A percentile compares a stretch with the other conserved stretches of the same genome.
Conservation (phyloP, 1,140 invertebrate genomes). For the Lerema accius region DNA sequence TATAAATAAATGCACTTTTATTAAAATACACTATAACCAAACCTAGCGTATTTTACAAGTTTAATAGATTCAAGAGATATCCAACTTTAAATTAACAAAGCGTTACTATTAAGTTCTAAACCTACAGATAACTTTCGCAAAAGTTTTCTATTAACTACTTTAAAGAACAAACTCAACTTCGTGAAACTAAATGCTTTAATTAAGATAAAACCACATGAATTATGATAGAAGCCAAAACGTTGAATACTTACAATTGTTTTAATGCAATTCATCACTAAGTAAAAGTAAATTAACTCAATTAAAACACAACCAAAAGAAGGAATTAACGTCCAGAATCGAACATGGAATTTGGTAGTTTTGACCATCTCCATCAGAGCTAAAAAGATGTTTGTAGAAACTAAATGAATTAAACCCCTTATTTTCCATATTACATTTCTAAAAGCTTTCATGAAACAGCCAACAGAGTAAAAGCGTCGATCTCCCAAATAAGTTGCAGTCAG, state of each 20-base stretch:
- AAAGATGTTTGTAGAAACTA: neutral
- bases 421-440: conserved; percentile 7
- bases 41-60: too few relatives aligned
- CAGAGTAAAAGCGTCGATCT: conserved; percentile 26
- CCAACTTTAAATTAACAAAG: neutral
- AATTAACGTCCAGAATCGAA: too few relatives aligned
- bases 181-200: neutral
- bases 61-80: neutral
- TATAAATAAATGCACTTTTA: too few relatives aligned
- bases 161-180: neutral
- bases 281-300: too few relatives aligned
- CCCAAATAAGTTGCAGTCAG: conserved; percentile 28
- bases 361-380: too few relatives aligned
- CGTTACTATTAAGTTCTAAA: neutral
- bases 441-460: conserved; percentile 21
- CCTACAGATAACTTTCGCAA: neutral
- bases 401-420: conserved; percentile 18
- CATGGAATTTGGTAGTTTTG: too few relatives aligned
- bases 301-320: too few relatives aligned
- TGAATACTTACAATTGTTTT: too few relatives aligned
- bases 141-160: neutral
- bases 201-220: neutral
- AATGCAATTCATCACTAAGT: too few relatives aligned
- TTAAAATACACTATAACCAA: too few relatives aligned
- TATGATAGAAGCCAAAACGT: neutral